phyloP scores from a whole-genome alignment of 1,140 invertebrate genomes.

The Ceratina japonica region DNA sequence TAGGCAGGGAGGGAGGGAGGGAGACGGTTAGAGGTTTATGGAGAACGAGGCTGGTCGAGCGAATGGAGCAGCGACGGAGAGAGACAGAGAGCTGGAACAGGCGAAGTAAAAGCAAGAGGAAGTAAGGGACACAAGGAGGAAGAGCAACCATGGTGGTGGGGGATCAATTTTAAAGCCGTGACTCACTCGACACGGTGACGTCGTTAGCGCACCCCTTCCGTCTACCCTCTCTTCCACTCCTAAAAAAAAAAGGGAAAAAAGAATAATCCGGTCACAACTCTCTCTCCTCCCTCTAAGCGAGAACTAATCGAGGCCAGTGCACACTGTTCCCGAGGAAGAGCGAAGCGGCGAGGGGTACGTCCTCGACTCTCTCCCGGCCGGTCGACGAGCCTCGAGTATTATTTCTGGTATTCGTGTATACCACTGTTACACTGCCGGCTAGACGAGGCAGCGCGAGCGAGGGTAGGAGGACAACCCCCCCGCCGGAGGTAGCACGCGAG shows the following conservation, averaged over 20 bases:
- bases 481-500: conserved; percentile 23
- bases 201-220: conserved; percentile 53
- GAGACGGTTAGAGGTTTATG: background rate
- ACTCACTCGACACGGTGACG: conserved; percentile 59
- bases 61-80: background rate
- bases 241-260: conserved; percentile 8
- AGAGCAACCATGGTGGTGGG: conserved; percentile 33
- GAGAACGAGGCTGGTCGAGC: background rate
- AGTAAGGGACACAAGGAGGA: conserved; percentile 9
- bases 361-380: conserved; percentile 12
- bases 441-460: background rate
- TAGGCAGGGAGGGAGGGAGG: background rate
- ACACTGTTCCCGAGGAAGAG: conserved; percentile 2
- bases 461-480: no score
- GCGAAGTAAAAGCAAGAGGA: conserved; percentile 11
- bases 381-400: conserved; percentile 58
- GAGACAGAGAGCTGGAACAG: conserved; percentile 1
- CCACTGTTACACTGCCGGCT: conserved; percentile 12
- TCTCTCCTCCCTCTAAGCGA: conserved; percentile 49
- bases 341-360: background rate
- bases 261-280: conserved; percentile 51
- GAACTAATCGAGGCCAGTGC: conserved; percentile 56
- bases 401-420: conserved; percentile 52
- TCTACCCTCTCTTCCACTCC: background rate
- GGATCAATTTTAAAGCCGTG: conserved; percentile 62